Base-by-base conservation (phyloP, 2,797 vertebrate species). In the Silurus lanzhouensis region DNA sequence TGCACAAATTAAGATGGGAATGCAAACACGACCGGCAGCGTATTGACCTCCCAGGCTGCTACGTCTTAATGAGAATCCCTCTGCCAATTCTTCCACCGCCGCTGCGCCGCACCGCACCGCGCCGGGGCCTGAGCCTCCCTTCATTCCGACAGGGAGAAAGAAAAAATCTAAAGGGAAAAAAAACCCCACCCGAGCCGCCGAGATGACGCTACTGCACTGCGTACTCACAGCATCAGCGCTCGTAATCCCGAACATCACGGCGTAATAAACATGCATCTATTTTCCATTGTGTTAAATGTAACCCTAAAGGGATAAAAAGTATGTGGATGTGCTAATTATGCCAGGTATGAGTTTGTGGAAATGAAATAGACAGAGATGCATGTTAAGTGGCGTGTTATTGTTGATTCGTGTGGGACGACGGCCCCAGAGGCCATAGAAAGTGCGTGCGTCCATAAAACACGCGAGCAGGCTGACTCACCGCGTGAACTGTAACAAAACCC, bases 1-100 rank as follows among this genome's bases (percentile, higher is more conserved):
- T 87, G 85, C 84, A 88, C 85, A 88, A 91, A 92, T 92, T 89
- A 91, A 86, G 88, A 89, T 67, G 55, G 84, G 84, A 90, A 86
- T 83, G 88, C 90, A 89, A 90, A 92, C 85, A 90, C 76, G 83
- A 83, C 75, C 72, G 64, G 85, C 85, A 87, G 88, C 55, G 85
- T 89, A 85, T 89, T 91, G 90, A 89, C 90, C 88, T 86, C 81
- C 85, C 85, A 78, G 46, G 81, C 83, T 82, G 82, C 87, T 85
- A 80, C 74, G 90, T 82, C 88, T 86, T 91, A 90, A 91, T 89
- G 89, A 92, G 89, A 87, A 91, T 86, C 83, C 90, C 89, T 74
- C 74, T 83, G 90, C 83, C 82, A 84, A 85, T 90, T 88, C 81
- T 10, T 10, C 1, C 48, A 38, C 38, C 38, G 38, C 38, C 4